These are phyloP conservation scores for Lepidocyrtoides sp. DNA, from an alignment of 2,888 invertebrate species.

Conservation along the genomic window DNA sequence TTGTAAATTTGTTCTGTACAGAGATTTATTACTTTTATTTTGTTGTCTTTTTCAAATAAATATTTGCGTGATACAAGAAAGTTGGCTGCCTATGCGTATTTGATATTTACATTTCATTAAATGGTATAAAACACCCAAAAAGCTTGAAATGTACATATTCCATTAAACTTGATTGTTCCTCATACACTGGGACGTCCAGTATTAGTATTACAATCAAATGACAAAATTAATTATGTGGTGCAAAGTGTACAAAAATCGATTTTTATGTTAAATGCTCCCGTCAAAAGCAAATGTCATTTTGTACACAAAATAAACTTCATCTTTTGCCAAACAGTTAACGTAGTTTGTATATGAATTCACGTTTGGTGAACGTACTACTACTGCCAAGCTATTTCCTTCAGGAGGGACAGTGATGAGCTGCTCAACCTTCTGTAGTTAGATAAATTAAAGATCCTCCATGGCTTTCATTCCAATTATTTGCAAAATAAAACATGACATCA, in stretches of 20 bases:
- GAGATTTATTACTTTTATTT: constrained; percentile 44
- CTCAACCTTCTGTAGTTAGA: constrained; percentile 80
- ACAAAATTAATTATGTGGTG: no score
- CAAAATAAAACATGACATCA: constrained; percentile 79
- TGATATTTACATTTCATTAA: neutral
- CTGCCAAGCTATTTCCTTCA: constrained; percentile 82
- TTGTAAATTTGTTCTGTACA: constrained; percentile 13
- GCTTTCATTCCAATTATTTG: constrained; percentile 82
- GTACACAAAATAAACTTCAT: constrained; percentile 81
- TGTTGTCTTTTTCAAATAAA: constrained; percentile 3
- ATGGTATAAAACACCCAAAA: no score
- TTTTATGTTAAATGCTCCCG: constrained; percentile 67
- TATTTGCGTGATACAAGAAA: neutral
- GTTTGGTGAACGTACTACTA: constrained; percentile 80
- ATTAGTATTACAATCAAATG: no score
- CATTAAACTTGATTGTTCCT: no score
- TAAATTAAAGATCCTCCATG: constrained; percentile 83
- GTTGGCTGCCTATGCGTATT: neutral
- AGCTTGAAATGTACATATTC: no score
- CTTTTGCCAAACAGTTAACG: constrained; percentile 81
- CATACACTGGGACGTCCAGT: no score
- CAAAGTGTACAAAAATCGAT: neutral
- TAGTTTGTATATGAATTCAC: constrained; percentile 83
- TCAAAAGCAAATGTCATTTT: constrained; percentile 81
- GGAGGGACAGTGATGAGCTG: constrained; percentile 84